These are phyloP conservation scores for Cherax quadricarinatus DNA, from an alignment of 1,140 invertebrate species.

Conservation along the genomic window DNA sequence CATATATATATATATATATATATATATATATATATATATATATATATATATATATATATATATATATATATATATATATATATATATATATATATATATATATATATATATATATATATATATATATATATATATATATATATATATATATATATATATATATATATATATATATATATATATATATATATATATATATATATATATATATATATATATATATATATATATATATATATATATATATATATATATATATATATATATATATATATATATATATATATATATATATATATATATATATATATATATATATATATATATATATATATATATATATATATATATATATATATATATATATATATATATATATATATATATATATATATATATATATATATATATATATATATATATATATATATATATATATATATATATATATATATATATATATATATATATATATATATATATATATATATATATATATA, in stretches of 20 bases:
- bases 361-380: constrained; percentile 22
- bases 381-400: constrained; percentile 27
- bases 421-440: constrained; percentile 23
- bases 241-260: constrained; percentile 29
- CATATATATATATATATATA: constrained; percentile 28
- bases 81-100: constrained; percentile 21
- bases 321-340: constrained; percentile 23
- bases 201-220: constrained; percentile 24
- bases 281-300: constrained; percentile 22
- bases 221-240: constrained; percentile 25
- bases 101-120: constrained; percentile 29
- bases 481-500: constrained; percentile 26
- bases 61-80: constrained; percentile 27
- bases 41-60: constrained; percentile 26
- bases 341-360: constrained; percentile 26
- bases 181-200: constrained; percentile 27
- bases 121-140: constrained; percentile 25
- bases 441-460: constrained; percentile 22
- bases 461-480: constrained; percentile 23
- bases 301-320: constrained; percentile 22
- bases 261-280: constrained; percentile 21
- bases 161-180: constrained; percentile 25
- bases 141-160: constrained; percentile 25
- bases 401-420: constrained; percentile 22
- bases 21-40: constrained; percentile 24